A percentile compares a stretch with the other conserved stretches of the same genome.
phyloP scores from a whole-genome alignment of 2,888 invertebrate species.

The Protonemura montana region DNA sequence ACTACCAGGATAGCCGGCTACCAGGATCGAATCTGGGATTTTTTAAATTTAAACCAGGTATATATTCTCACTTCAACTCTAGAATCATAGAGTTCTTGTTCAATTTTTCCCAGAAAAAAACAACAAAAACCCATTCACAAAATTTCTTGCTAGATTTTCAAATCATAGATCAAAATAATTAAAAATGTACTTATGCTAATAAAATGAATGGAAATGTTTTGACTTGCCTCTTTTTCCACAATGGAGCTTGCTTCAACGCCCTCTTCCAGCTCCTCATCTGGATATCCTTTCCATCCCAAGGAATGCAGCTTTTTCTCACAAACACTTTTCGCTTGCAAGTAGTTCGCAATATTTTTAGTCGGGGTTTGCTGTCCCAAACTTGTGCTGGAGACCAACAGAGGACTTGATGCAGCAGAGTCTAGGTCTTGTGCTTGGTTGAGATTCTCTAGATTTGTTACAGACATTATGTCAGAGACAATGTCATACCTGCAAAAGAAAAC shows the following conservation, averaged over 20 bases:
- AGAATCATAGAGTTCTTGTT: no score
- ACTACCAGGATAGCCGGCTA: no score
- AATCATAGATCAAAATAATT: no score
- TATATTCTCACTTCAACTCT: no score
- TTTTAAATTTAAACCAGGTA: no score
- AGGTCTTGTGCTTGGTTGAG: constrained; percentile 85
- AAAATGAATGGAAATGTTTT: constrained; percentile 15
- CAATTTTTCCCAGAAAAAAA: no score
- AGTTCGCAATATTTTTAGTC: constrained; percentile 83
- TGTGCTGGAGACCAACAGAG: background rate
- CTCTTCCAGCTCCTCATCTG: constrained; percentile 64
- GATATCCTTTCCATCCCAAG: constrained; percentile 77
- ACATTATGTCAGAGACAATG: constrained; percentile 92
- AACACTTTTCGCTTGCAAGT: constrained; percentile 80
- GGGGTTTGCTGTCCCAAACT: constrained; percentile 70
- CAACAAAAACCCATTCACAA: no score
- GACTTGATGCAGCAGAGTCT: constrained; percentile 64
- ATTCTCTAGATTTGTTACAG: constrained; percentile 90
- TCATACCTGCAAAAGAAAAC: constrained; percentile 68
- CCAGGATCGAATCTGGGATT: no score
- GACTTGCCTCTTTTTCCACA: constrained; percentile 45
- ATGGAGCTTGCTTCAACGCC: constrained; percentile 58
- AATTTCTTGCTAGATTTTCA: no score
- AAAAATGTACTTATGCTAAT: no score
- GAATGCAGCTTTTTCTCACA: constrained; percentile 79